These are phyloP conservation scores for Aplidium turbinatum DNA, from an alignment of 23 tunicate species.

Conservation along the genomic window DNA sequence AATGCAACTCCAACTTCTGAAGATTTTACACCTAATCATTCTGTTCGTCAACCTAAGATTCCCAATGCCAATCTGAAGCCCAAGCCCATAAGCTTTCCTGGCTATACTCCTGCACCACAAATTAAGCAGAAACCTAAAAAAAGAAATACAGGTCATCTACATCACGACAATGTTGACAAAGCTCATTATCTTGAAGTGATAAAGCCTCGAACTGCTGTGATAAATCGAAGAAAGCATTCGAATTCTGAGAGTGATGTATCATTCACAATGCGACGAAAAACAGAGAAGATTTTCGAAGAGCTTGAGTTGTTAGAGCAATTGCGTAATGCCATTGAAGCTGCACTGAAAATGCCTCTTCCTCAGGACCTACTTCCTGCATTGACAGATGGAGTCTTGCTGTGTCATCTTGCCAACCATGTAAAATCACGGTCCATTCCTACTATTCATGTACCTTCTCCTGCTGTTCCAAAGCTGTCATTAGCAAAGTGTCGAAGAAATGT, in stretches of 20 bases:
- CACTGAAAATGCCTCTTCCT: constrained; percentile 68
- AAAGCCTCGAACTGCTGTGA: constrained; percentile 57
- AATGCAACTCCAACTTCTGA: too few relatives aligned
- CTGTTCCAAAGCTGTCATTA: constrained; percentile 81
- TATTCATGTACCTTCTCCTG: constrained; percentile 90
- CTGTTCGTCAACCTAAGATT: background rate
- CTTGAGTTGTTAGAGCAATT: constrained; percentile 72
- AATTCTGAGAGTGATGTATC: constrained; percentile 40
- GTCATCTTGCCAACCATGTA: constrained; percentile 84
- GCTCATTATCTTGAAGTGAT: constrained; percentile 64
- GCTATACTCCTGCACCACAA: constrained; percentile 44
- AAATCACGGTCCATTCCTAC: constrained; percentile 83
- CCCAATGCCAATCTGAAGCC: background rate
- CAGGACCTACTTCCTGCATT: constrained; percentile 69
- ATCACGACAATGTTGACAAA: constrained; percentile 36
- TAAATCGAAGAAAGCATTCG: constrained; percentile 13
- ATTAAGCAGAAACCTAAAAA: constrained; percentile 20
- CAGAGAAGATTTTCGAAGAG: constrained; percentile 89
- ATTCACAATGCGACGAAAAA: constrained; percentile 87
- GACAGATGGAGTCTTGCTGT: constrained; percentile 84
- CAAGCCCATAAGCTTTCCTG: constrained; percentile 41
- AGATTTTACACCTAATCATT: too few relatives aligned
- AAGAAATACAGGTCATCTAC: background rate
- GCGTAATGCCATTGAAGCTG: constrained; percentile 60
- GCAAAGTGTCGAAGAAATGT: constrained; percentile 80